Evolutionary conservation across 1,140 invertebrate genomes (phyloP).

Genomic region (Drosophila prosaltans): DNA sequence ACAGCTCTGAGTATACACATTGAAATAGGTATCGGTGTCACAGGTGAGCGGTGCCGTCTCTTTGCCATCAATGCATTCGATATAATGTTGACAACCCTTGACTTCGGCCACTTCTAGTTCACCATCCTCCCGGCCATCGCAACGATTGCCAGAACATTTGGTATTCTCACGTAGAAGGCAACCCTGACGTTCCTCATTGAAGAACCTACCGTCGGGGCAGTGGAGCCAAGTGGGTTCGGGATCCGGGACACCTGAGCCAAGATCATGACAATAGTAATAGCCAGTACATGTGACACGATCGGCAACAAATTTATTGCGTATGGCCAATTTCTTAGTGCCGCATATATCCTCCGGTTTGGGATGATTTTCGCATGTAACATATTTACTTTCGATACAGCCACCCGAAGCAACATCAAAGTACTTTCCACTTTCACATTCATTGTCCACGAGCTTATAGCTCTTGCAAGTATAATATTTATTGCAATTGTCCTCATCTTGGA

Average conservation of each 20-base stretch:
- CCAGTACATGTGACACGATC: conserved; percentile 70
- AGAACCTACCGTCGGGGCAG: conserved; percentile 49
- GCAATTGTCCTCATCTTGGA: conserved; percentile 57
- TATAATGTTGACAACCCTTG: conserved; percentile 59
- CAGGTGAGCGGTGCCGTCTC: conserved; percentile 10
- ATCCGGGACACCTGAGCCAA: conserved; percentile 61
- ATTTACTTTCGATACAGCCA: conserved; percentile 42
- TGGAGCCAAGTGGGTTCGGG: conserved; percentile 38
- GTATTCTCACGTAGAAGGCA: conserved; percentile 33
- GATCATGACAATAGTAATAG: conserved; percentile 65
- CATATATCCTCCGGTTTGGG: conserved; percentile 58
- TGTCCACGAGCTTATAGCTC: background rate
- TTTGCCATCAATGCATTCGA: conserved; percentile 45
- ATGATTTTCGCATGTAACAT: conserved; percentile 51
- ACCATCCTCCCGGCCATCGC: conserved; percentile 52
- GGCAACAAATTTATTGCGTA: conserved; percentile 53
- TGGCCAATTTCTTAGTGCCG: conserved; percentile 62
- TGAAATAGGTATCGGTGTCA: conserved; percentile 33
- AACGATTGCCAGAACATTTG: conserved; percentile 63
- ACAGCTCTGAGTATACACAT: conserved; percentile 35
- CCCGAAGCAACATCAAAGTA: conserved; percentile 52
- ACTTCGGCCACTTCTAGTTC: conserved; percentile 49
- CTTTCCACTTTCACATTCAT: conserved; percentile 30
- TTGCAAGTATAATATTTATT: conserved; percentile 51
- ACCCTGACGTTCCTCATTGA: conserved; percentile 43